These are phyloP conservation scores for Yoshiicerus persimilis DNA, from an alignment of 1,140 invertebrate genomes.

Conservation along the genomic window DNA sequence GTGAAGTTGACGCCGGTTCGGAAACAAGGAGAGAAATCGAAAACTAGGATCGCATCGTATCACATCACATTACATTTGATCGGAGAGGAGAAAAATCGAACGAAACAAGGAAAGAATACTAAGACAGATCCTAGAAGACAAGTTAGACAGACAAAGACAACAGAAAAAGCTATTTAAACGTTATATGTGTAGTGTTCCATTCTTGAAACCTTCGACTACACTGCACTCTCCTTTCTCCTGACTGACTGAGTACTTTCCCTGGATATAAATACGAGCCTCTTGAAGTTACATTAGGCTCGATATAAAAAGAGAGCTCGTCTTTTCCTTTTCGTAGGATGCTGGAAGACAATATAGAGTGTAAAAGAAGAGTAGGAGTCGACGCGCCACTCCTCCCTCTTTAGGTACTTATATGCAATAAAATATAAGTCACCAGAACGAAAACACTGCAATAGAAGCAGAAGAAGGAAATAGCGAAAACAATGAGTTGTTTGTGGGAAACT, in stretches of 20 bases:
- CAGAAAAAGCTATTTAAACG: not conserved
- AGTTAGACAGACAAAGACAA: conserved; percentile 20
- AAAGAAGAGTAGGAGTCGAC: not conserved
- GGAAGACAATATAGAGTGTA: not conserved
- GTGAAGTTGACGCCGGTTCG: conserved; percentile 21
- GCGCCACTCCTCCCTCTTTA: not conserved
- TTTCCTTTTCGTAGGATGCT: not conserved
- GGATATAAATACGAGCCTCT: not conserved
- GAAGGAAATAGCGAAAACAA: not conserved
- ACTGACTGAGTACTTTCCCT: not conserved
- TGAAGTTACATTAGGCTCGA: not conserved
- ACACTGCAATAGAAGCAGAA: not conserved
- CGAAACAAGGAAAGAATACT: conserved; percentile 4
- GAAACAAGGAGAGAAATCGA: not conserved
- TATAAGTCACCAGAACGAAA: conserved; percentile 7
- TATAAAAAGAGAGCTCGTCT: not conserved
- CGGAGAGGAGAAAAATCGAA: not conserved
- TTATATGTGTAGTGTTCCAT: not conserved
- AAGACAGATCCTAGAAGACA: not conserved
- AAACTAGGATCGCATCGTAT: not conserved
- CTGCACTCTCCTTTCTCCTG: not conserved
- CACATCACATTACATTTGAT: conserved; percentile 3
- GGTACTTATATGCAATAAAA: not conserved
- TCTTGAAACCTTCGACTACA: too few relatives aligned
- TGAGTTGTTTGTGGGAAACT: conserved; percentile 20